A percentile compares a stretch with the other conserved stretches of the same genome.
Evolutionary conservation across 2,797 vertebrate genomes (phyloP).

Genomic region (Percopsis omiscomaycus): DNA sequence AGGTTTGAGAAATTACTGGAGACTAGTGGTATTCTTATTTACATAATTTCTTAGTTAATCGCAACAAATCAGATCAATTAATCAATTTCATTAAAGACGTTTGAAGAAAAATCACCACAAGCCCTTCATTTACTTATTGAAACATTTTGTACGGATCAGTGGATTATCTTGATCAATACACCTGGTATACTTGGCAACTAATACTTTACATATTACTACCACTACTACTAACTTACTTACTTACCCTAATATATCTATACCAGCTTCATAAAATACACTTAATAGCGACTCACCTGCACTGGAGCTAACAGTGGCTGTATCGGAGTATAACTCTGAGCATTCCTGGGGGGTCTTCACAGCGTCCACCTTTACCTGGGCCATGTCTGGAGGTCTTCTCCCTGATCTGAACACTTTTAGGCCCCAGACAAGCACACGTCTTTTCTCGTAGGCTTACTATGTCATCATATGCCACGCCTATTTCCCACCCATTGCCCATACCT

Average conservation of each 20-base stretch:
- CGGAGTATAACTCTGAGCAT: conserved; percentile 69
- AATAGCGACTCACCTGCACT: conserved; percentile 70
- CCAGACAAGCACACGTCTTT: conserved; percentile 29
- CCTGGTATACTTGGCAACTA: background rate
- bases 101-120: no score
- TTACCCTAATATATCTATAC: background rate
- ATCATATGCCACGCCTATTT: conserved; percentile 27
- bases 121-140: background rate
- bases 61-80: background rate
- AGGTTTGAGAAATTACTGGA: no score
- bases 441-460: conserved; percentile 41
- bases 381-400: conserved; percentile 44
- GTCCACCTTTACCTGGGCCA: conserved; percentile 66
- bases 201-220: background rate
- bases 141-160: background rate
- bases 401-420: conserved; percentile 12
- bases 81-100: background rate
- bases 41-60: background rate
- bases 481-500: conserved; percentile 42
- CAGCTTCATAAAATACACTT: background rate
- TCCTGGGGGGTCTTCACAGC: conserved; percentile 57
- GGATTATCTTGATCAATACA: background rate
- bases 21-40: background rate
- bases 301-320: conserved; percentile 76
- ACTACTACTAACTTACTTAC: background rate